Percentiles rank a stretch among this genome's conserved stretches.
phyloP scores from a whole-genome alignment of 2,888 invertebrate genomes.

The Xiphydria camelus region DNA sequence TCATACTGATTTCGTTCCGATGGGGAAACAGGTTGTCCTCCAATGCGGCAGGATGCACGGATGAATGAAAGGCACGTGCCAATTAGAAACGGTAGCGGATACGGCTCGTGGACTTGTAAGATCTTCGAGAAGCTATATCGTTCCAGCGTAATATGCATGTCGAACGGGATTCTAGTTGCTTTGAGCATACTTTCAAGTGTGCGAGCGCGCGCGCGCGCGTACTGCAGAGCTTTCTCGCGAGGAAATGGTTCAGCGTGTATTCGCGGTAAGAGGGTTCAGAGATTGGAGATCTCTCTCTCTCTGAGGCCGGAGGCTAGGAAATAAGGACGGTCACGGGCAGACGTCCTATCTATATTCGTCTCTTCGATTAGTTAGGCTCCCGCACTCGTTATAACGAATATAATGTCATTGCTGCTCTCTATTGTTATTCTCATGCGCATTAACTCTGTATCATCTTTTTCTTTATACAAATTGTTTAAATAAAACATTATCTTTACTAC shows the following conservation, averaged over 20 bases:
- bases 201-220: too few species aligned
- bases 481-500: conserved; percentile 27
- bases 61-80: conserved; percentile 61
- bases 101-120: background rate
- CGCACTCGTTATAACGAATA: background rate
- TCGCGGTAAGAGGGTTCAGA: background rate
- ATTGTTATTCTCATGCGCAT: conserved; percentile 1
- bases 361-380: background rate
- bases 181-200: conserved; percentile 1
- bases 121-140: background rate
- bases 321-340: background rate
- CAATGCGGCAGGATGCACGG: conserved; percentile 83
- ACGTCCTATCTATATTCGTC: background rate
- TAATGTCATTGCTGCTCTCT: background rate
- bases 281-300: too few species aligned
- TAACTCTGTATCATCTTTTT: conserved; percentile 2
- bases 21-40: conserved; percentile 57
- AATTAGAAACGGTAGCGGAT: background rate
- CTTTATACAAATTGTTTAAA: conserved; percentile 16
- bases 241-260: background rate
- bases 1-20: background rate
- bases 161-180: conserved; percentile 2
- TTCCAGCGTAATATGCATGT: background rate
- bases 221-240: background rate
- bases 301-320: too few species aligned